These are phyloP conservation scores for Anthophora plumipes DNA, from an alignment of 2,888 invertebrate genomes.

Conservation along the genomic window DNA sequence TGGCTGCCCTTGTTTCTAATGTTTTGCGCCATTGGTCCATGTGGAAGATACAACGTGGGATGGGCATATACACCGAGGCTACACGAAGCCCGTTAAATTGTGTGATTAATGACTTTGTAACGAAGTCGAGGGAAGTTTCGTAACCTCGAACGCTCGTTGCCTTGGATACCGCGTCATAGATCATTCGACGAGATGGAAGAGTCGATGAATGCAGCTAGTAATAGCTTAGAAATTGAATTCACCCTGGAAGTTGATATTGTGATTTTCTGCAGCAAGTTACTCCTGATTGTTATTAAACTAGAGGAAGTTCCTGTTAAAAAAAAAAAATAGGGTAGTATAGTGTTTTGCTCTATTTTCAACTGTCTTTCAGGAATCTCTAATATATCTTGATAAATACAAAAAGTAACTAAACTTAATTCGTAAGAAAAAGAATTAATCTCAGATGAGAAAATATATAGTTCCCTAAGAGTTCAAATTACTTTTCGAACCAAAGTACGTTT, in stretches of 20 bases:
- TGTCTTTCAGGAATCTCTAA: too few species aligned
- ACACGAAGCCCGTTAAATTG: not conserved
- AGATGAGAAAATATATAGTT: too few species aligned
- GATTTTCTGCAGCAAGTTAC: not conserved
- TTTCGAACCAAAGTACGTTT: too few species aligned
- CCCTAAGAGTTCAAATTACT: too few species aligned
- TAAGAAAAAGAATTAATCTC: too few species aligned
- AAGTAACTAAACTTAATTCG: too few species aligned
- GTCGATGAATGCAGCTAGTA: not conserved
- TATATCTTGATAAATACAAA: too few species aligned
- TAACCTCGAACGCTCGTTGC: not conserved
- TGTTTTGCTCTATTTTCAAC: too few species aligned
- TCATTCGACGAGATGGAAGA: not conserved
- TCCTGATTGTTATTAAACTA: not conserved
- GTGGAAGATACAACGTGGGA: not conserved
- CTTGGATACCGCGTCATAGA: not conserved
- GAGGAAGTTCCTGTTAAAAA: too few species aligned
- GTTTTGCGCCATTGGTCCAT: not conserved
- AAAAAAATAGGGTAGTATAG: too few species aligned
- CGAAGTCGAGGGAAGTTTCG: conserved; percentile 10
- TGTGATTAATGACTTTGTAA: conserved; percentile 14
- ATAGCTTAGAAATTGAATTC: not conserved
- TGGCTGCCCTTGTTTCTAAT: not conserved
- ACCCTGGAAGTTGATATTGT: not conserved
- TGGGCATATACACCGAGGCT: too few species aligned